phyloP scores from a whole-genome alignment of 2,888 invertebrate genomes.

The Pemphredon lugubris region DNA sequence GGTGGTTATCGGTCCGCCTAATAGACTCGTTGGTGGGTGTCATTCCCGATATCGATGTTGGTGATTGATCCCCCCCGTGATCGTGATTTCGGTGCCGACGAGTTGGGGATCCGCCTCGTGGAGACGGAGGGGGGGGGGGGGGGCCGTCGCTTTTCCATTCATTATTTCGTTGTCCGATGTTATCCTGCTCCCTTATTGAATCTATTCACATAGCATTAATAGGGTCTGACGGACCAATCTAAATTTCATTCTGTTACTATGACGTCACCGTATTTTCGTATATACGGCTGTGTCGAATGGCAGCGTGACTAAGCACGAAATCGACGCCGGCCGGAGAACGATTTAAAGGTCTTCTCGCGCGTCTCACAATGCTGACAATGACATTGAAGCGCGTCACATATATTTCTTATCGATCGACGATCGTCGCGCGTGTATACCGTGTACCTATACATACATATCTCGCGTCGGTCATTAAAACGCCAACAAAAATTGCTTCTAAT shows the following conservation, averaged over 20 bases:
- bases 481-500: no score
- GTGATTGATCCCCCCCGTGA: constrained; percentile 59
- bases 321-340: no score
- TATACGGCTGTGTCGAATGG: not conserved
- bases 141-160: constrained; percentile 52
- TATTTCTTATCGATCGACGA: no score
- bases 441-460: no score
- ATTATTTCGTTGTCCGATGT: constrained; percentile 49
- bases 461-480: no score
- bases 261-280: constrained; percentile 19
- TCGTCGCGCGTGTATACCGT: no score
- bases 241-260: constrained; percentile 43
- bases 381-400: not conserved
- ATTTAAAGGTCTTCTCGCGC: not conserved
- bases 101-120: constrained; percentile 1
- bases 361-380: not conserved
- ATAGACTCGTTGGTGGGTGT: constrained; percentile 74
- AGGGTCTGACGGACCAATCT: constrained; percentile 45
- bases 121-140: no score
- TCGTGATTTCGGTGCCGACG: constrained; percentile 46
- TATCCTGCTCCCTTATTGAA: constrained; percentile 52
- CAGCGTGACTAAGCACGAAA: constrained; percentile 22
- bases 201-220: constrained; percentile 59
- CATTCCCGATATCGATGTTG: constrained; percentile 65
- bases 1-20: constrained; percentile 68